A percentile compares a stretch with the other conserved stretches of the same genome.
Evolutionary conservation across 2,113 vertebrate genomes (phyloP).

Genomic region (Fregetta grallaria): DNA sequence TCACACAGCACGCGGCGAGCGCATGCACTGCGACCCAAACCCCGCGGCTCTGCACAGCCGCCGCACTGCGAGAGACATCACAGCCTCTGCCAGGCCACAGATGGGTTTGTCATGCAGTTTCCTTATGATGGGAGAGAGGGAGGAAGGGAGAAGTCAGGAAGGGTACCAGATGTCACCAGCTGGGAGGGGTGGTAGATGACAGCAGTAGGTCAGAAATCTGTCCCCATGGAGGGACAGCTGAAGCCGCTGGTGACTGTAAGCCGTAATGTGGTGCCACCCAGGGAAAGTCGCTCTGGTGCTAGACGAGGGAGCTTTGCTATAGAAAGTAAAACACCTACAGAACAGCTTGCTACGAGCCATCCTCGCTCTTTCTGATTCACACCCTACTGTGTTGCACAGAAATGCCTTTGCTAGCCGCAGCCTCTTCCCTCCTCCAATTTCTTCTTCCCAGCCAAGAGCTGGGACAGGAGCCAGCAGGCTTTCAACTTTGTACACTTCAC

Average conservation of each 20-base stretch:
- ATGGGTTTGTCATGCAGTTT: neutral
- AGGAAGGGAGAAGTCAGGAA: neutral
- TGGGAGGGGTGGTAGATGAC: neutral
- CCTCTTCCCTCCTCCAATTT: neutral
- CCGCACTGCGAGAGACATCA: neutral
- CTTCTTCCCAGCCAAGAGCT: neutral
- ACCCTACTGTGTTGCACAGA: accelerated
- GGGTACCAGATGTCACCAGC: accelerated
- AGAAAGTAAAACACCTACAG: neutral
- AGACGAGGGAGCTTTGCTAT: neutral
- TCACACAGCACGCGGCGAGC: accelerated
- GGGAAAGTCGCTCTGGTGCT: neutral
- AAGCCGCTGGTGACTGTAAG: neutral
- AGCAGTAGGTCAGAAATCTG: neutral
- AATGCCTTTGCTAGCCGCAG: neutral
- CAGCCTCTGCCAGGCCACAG: neutral
- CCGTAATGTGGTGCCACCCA: accelerated
- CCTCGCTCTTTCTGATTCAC: neutral
- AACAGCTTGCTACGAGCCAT: neutral
- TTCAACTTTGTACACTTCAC: neutral
- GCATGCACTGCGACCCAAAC: neutral
- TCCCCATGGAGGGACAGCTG: neutral
- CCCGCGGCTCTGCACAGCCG: accelerated
- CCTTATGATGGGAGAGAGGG: neutral
- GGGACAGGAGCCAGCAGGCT: conserved; percentile 1